A percentile compares a stretch with the other conserved stretches of the same genome.
phyloP scores from a whole-genome alignment of 2,113 vertebrate genomes.

The Progne subis region DNA sequence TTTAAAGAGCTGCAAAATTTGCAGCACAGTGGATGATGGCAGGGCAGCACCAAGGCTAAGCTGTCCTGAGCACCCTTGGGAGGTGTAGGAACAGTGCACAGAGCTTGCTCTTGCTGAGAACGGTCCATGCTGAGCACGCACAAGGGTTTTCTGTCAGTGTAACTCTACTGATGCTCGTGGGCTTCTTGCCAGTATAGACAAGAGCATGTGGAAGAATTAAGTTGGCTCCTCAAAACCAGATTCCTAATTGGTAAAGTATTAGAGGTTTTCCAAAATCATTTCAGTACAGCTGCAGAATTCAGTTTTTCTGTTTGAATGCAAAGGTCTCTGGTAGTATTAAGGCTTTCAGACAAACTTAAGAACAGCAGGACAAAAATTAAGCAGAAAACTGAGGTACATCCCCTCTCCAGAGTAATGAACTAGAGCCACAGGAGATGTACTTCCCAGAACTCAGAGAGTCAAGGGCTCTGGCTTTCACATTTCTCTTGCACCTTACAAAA shows the following conservation, averaged over 20 bases:
- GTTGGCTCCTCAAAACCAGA: not conserved
- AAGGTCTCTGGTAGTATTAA: not conserved
- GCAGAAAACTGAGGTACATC: constrained; percentile 2
- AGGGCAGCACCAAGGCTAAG: not conserved
- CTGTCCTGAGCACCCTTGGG: not conserved
- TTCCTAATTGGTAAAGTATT: not conserved
- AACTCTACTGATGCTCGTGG: not conserved
- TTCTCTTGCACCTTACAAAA: not conserved
- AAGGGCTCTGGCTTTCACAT: constrained; percentile 38
- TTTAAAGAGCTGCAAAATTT: constrained; percentile 1
- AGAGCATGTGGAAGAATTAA: not conserved
- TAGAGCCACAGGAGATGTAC: not conserved
- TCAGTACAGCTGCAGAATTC: constrained; percentile 16
- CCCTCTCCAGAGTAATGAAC: not conserved
- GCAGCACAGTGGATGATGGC: not conserved
- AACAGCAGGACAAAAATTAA: constrained; percentile 33
- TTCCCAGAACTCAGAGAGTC: not conserved
- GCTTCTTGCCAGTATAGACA: not conserved
- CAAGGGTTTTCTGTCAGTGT: not conserved
- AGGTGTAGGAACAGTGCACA: not conserved
- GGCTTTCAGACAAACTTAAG: not conserved
- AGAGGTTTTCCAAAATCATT: not conserved
- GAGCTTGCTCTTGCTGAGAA: not conserved
- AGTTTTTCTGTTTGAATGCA: not conserved
- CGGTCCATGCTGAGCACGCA: not conserved